Evolutionary conservation across 1,140 invertebrate genomes (phyloP), one percentile per base, ranked within the genome.

Genomic region (Diorhabda elongata): DNA sequence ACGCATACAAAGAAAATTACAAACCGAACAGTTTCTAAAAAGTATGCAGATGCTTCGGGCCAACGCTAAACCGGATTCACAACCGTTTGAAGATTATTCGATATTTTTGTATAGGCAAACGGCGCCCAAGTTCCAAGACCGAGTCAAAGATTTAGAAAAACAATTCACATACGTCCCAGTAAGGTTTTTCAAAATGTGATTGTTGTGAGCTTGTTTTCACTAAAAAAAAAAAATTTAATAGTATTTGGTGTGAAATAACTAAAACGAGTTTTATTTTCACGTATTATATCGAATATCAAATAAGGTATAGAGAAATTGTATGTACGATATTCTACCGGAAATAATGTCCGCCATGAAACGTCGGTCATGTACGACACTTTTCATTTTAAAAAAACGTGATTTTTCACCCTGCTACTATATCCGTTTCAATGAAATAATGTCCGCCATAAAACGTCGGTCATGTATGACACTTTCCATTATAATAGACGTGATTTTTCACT

Each of bases 21-120:
- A 89, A 70, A 90, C 87, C 3, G 87, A 90, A 75, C 89, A 90
- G 68, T 91, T 92, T 80, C 84, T 90, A 76, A 91, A 91, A 82
- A 91, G 90, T 80, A 87, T 92, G 85, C 88, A 89, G 78, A 90
- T 92, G 86, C 81, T 92, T 70, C 87, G 90, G 80, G 85, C 86
- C 9, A 90, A 90, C 76, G 83, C 85, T 62, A 84, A 84, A 75
- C 82, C 85, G 43, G 84, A 86, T 70, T 79, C 80, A 58, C 80
- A 78, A 69, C 85, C 88, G 44, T 91, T 90, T 76, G 89, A 91
- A 80, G 90, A 92, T 82, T 91, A 90, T 79, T 89, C 87, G 58
- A 86, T 92, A 75, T 90, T 88, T 81, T 81, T 91, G 52, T 92
- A 91, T 80, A 84, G 89, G 52, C 88, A 90, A 83, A 90, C 87